These are phyloP conservation scores for Sprattus sprattus DNA, from an alignment of 2,113 vertebrate species.

Conservation along the genomic window DNA sequence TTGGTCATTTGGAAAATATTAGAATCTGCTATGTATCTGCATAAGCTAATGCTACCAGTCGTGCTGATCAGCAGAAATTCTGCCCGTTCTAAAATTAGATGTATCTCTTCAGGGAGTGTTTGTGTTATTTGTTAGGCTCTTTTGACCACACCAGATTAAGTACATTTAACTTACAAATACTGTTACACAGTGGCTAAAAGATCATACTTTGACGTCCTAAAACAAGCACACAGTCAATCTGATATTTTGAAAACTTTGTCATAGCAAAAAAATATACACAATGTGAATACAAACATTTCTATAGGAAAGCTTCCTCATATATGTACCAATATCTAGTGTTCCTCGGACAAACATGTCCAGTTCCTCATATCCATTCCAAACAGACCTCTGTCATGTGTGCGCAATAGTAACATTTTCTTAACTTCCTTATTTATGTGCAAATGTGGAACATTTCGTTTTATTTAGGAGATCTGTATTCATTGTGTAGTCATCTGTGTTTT, in stretches of 20 bases:
- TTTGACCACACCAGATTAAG: neutral
- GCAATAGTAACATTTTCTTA: neutral
- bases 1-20: neutral
- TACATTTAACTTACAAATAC: neutral
- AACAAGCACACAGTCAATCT: neutral
- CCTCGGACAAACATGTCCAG: slow-evolving; percentile 2
- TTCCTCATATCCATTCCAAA: slow-evolving; percentile 3
- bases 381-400: neutral
- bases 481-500: slow-evolving; percentile 26
- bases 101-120: neutral
- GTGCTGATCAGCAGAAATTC: neutral
- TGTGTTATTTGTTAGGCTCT: neutral
- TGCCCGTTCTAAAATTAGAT: neutral
- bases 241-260: neutral
- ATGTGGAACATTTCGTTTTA: slow-evolving; percentile 25
- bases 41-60: neutral
- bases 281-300: slow-evolving; percentile 10
- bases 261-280: slow-evolving; percentile 15
- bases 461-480: neutral
- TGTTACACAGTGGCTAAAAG: neutral
- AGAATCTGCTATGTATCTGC: neutral
- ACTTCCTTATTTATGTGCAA: slow-evolving; percentile 8
- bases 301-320: slow-evolving; percentile 7
- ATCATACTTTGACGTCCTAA: neutral
- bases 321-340: neutral